Evolutionary conservation across 53 echinoderm and acorn worm genomes (phyloP).

Genomic region (Henricia sp.): DNA sequence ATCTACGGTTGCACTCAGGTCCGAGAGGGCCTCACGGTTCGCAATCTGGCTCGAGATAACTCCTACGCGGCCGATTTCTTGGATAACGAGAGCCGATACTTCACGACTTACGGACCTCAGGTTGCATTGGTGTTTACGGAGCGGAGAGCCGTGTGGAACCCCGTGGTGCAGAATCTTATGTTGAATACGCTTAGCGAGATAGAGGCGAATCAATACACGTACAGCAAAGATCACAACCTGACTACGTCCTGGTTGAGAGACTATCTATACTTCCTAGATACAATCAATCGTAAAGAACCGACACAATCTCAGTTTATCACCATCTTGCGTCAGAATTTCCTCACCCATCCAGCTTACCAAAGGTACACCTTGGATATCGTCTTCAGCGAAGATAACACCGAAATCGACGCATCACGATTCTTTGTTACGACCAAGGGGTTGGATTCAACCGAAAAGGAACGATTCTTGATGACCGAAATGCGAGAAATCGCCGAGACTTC

Average conservation of each 20-base stretch:
- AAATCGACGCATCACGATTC: slow-evolving; percentile 59
- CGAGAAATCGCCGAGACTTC: slow-evolving; percentile 31
- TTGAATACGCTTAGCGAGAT: slow-evolving; percentile 17
- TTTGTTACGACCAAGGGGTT: slow-evolving; percentile 54
- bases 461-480: slow-evolving; percentile 51
- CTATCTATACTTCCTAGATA: slow-evolving; percentile 34
- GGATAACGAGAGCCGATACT: slow-evolving; percentile 8
- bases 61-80: slow-evolving; percentile 54
- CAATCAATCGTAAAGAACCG: not conserved
- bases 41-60: slow-evolving; percentile 61
- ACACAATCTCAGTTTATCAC: slow-evolving; percentile 17
- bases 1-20: slow-evolving; percentile 62
- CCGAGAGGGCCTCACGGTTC: slow-evolving; percentile 50
- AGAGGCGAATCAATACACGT: slow-evolving; percentile 45
- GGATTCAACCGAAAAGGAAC: slow-evolving; percentile 31
- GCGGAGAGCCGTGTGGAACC: slow-evolving; percentile 30
- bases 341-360: slow-evolving; percentile 26
- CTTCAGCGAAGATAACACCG: slow-evolving; percentile 37
- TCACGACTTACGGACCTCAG: slow-evolving; percentile 3
- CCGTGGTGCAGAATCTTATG: slow-evolving; percentile 24
- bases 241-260: slow-evolving; percentile 62
- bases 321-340: slow-evolving; percentile 39
- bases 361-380: slow-evolving; percentile 52
- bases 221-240: slow-evolving; percentile 5
- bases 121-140: slow-evolving; percentile 37